These are phyloP conservation scores for Planococcus citri DNA, from an alignment of 1,140 invertebrate genomes.

Conservation along the genomic window DNA sequence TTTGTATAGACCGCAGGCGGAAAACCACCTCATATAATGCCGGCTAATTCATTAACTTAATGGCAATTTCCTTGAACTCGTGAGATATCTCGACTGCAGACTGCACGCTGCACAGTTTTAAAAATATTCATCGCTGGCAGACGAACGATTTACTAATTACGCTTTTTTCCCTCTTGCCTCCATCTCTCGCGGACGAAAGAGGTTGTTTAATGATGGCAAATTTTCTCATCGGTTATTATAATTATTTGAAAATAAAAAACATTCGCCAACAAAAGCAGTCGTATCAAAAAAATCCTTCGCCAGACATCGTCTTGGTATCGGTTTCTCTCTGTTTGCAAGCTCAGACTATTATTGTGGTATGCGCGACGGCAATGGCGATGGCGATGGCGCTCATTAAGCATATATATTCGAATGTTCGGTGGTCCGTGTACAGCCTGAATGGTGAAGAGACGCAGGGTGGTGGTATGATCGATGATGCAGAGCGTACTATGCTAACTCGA, in stretches of 20 bases:
- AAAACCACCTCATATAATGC: neutral
- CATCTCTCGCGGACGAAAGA: neutral
- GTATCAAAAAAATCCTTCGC: neutral
- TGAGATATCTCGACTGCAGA: neutral
- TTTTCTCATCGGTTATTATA: neutral
- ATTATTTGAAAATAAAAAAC: neutral
- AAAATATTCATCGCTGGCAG: too few species aligned
- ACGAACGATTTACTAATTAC: neutral
- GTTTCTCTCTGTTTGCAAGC: neutral
- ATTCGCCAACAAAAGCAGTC: neutral
- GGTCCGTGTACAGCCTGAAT: too few species aligned
- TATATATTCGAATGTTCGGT: too few species aligned
- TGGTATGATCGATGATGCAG: too few species aligned
- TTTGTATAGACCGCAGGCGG: neutral
- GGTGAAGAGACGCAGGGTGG: too few species aligned
- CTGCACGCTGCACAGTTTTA: too few species aligned
- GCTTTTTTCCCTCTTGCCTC: neutral
- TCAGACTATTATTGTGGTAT: too few species aligned
- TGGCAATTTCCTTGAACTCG: neutral
- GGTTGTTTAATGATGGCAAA: neutral
- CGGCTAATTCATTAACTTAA: slow-evolving; percentile 7
- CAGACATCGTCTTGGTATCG: neutral
- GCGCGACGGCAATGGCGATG: too few species aligned
- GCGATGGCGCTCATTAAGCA: too few species aligned
- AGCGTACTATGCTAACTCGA: too few species aligned